Percentiles rank a stretch among this genome's conserved stretches.
Evolutionary conservation across 1,140 invertebrate species (phyloP).

Genomic region (Hyles vespertilio): DNA sequence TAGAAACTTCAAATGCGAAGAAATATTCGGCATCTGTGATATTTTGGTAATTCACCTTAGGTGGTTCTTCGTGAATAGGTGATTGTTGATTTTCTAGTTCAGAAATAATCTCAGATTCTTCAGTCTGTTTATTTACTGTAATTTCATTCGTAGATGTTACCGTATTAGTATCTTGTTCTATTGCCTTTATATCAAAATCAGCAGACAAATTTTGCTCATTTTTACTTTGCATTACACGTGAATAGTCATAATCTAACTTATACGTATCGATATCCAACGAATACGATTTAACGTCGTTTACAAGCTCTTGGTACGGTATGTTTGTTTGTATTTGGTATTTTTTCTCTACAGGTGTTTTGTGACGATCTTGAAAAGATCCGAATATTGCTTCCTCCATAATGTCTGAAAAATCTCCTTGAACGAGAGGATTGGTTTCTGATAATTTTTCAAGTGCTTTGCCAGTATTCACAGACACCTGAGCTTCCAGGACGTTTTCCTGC

Average conservation of each 20-base stretch:
- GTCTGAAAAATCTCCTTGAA: conserved; percentile 23
- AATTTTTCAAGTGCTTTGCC: background rate
- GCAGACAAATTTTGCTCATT: conserved; percentile 7
- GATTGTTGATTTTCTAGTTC: background rate
- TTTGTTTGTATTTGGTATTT: conserved; percentile 25
- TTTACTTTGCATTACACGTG: conserved; percentile 29
- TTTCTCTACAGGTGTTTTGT: conserved; percentile 30
- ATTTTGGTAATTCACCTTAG: conserved; percentile 20
- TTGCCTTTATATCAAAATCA: conserved; percentile 1
- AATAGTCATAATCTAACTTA: conserved; percentile 49
- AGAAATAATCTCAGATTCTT: background rate
- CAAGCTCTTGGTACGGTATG: conserved; percentile 50
- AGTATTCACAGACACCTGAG: too few relatives aligned
- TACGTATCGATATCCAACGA: conserved; percentile 47
- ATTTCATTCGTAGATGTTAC: background rate
- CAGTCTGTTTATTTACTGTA: background rate
- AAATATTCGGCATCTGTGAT: conserved; percentile 22
- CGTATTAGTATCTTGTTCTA: background rate
- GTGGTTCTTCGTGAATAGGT: conserved; percentile 5
- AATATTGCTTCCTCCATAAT: conserved; percentile 65
- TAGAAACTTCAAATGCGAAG: conserved; percentile 7
- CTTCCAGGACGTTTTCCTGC: too few relatives aligned
- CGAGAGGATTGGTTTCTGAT: conserved; percentile 2
- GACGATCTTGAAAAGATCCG: conserved; percentile 69
- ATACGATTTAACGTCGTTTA: conserved; percentile 56